A percentile compares a stretch with the other conserved stretches of the same genome.
Evolutionary conservation across 2,113 vertebrate genomes (phyloP).

Genomic region (Nerophis ophidion): DNA sequence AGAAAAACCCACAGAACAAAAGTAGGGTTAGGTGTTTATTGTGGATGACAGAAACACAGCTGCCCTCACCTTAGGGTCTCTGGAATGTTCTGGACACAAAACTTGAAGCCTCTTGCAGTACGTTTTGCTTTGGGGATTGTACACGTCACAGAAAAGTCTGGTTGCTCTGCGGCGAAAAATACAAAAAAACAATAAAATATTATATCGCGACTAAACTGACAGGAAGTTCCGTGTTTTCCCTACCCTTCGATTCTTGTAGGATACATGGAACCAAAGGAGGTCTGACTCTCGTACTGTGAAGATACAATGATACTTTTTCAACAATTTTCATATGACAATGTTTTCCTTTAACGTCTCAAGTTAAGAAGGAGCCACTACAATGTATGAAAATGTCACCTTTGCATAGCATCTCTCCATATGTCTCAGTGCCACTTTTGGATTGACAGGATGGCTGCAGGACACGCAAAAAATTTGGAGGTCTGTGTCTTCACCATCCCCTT

Average conservation of each 20-base stretch:
- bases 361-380: background rate
- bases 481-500: slow-evolving; percentile 85
- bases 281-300: slow-evolving; percentile 88
- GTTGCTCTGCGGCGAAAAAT: slow-evolving; percentile 72
- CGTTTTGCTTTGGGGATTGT: slow-evolving; percentile 91
- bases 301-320: background rate
- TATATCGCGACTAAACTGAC: background rate
- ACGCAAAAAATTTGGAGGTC: slow-evolving; percentile 93
- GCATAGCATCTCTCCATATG: slow-evolving; percentile 94
- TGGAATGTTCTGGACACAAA: slow-evolving; percentile 88
- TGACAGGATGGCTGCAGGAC: slow-evolving; percentile 88
- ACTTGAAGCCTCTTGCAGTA: slow-evolving; percentile 93
- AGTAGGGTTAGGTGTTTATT: background rate
- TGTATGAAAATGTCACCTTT: slow-evolving; percentile 67
- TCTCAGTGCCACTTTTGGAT: slow-evolving; percentile 86
- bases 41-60: background rate
- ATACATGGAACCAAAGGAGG: slow-evolving; percentile 91
- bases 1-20: background rate
- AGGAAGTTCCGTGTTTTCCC: slow-evolving; percentile 35
- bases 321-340: background rate
- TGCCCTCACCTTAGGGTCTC: slow-evolving; percentile 82
- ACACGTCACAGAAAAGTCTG: slow-evolving; percentile 89
- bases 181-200: background rate
- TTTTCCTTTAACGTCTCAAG: background rate
- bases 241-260: slow-evolving; percentile 92